A percentile compares a stretch with the other conserved stretches of the same genome.
These are phyloP conservation scores for Beris chalybata DNA, from an alignment of 2,888 invertebrate genomes.

Conservation along the genomic window DNA sequence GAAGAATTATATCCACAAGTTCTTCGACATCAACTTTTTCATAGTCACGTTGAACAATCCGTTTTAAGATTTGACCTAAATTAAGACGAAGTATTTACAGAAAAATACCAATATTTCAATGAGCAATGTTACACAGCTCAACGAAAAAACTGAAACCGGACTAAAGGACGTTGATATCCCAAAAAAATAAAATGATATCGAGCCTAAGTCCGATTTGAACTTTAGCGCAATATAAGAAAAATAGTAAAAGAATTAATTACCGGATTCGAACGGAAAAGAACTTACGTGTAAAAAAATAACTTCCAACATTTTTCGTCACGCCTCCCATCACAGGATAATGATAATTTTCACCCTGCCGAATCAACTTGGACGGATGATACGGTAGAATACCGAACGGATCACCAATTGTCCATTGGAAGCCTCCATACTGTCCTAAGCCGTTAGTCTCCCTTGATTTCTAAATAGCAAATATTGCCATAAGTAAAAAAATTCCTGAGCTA, in stretches of 20 bases:
- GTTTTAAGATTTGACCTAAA: slow-evolving; percentile 27
- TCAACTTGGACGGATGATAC: slow-evolving; percentile 43
- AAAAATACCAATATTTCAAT: too few species aligned
- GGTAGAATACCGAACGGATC: slow-evolving; percentile 47
- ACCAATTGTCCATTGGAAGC: slow-evolving; percentile 51
- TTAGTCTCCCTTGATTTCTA: slow-evolving; percentile 42
- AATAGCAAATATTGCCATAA: background rate
- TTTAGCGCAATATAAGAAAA: background rate
- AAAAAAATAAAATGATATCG: too few species aligned
- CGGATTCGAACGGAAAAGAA: background rate
- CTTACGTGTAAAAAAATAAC: slow-evolving; percentile 56
- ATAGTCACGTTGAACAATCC: background rate
- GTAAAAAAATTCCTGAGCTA: too few species aligned
- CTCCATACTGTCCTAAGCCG: slow-evolving; percentile 48
- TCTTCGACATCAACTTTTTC: slow-evolving; percentile 18
- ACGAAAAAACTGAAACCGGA: too few species aligned
- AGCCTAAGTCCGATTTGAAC: too few species aligned
- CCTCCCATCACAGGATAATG: slow-evolving; percentile 55
- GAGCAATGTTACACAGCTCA: too few species aligned
- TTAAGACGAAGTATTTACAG: background rate
- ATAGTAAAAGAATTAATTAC: background rate
- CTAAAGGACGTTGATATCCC: too few species aligned
- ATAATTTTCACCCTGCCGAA: slow-evolving; percentile 41
- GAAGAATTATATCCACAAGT: slow-evolving; percentile 27
- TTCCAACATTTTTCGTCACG: slow-evolving; percentile 58